These are phyloP conservation scores for Podocnemis expansa DNA, from an alignment of 2,113 vertebrate genomes.

Conservation along the genomic window DNA sequence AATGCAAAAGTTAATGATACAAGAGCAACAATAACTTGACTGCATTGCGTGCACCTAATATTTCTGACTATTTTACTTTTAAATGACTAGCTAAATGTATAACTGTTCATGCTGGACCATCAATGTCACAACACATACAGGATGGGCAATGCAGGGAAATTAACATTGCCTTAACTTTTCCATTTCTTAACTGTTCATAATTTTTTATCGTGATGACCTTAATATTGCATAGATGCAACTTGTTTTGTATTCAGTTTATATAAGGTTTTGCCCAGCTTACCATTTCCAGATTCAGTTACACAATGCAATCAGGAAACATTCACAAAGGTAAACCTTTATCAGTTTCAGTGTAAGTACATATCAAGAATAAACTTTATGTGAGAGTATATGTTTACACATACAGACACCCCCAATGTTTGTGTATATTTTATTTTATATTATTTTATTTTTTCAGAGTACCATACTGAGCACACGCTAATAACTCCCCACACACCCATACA, in stretches of 20 bases:
- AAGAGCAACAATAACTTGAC: neutral
- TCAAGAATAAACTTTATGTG: rapidly evolving
- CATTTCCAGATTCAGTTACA: neutral
- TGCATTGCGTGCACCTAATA: rapidly evolving
- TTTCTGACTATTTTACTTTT: neutral
- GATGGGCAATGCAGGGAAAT: neutral
- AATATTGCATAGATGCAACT: neutral
- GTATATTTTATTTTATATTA: neutral
- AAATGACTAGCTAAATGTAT: neutral
- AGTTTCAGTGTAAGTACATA: neutral
- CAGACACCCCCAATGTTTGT: too few species aligned
- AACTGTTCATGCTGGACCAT: neutral
- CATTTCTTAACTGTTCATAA: neutral
- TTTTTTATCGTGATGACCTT: neutral
- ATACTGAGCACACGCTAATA: neutral
- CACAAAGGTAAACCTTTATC: neutral
- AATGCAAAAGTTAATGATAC: neutral
- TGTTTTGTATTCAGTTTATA: slow-evolving; percentile 21
- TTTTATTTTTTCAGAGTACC: neutral
- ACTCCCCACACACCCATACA: neutral
- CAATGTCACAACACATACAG: neutral
- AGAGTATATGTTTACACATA: neutral
- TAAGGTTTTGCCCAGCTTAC: neutral
- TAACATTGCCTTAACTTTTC: neutral
- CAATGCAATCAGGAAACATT: neutral